Evolutionary conservation across 2,888 invertebrate species (phyloP).

Genomic region (Caradrina clavipalpis): DNA sequence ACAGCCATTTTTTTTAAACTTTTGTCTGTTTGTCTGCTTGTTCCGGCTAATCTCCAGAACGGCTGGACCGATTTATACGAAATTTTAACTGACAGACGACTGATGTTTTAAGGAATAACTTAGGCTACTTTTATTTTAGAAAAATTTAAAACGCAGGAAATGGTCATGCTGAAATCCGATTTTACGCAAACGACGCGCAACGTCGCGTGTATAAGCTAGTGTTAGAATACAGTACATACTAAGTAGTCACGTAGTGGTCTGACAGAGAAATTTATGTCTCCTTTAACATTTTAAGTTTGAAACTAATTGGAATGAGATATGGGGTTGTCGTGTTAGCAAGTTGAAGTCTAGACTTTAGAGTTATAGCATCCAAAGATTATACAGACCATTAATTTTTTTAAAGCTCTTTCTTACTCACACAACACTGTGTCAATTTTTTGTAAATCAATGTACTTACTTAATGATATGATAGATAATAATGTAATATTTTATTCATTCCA

Average conservation of each 20-base stretch:
- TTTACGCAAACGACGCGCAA: too few relatives aligned
- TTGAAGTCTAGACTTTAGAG: conserved; percentile 2
- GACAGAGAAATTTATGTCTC: conserved; percentile 26
- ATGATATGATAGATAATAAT: conserved; percentile 2
- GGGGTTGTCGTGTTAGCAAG: conserved; percentile 3
- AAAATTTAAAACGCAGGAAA: too few relatives aligned
- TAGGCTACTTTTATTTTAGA: too few relatives aligned
- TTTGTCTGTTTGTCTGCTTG: too few relatives aligned
- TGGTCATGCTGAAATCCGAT: too few relatives aligned
- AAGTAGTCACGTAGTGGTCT: conserved; percentile 15
- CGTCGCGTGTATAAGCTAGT: neutral
- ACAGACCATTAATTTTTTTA: neutral
- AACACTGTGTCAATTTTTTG: neutral
- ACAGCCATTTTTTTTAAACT: too few relatives aligned
- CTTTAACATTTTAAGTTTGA: conserved; percentile 18
- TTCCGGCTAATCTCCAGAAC: too few relatives aligned
- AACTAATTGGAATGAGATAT: conserved; percentile 38
- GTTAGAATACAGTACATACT: conserved; percentile 23
- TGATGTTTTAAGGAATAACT: too few relatives aligned
- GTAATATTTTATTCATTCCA: too few relatives aligned
- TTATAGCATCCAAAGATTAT: neutral
- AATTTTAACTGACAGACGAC: too few relatives aligned
- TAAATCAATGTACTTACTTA: too few relatives aligned
- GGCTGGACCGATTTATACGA: too few relatives aligned
- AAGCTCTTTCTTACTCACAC: neutral